These are phyloP conservation scores for Diarsia brunnea DNA, from an alignment of 2,888 invertebrate genomes.

Conservation along the genomic window DNA sequence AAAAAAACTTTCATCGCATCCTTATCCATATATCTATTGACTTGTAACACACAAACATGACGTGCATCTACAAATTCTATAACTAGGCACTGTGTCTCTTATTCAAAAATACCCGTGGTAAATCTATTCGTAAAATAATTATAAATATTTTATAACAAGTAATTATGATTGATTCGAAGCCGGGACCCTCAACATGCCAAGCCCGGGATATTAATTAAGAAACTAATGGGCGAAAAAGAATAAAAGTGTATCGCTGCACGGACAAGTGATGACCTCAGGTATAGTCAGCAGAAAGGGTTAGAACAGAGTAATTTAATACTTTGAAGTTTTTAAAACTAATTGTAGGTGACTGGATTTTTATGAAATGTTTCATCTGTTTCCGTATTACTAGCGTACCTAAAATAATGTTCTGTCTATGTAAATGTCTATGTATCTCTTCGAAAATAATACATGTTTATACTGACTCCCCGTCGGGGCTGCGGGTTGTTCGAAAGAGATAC, in stretches of 20 bases:
- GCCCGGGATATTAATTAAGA: slow-evolving; percentile 87
- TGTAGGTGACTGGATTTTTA: not conserved
- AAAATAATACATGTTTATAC: no score
- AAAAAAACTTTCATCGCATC: not conserved
- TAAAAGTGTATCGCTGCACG: slow-evolving; percentile 76
- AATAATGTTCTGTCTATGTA: no score
- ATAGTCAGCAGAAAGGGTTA: slow-evolving; percentile 72
- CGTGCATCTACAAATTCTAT: slow-evolving; percentile 1
- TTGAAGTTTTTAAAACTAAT: not conserved
- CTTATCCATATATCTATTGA: slow-evolving; percentile 9
- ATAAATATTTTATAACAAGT: slow-evolving; percentile 82
- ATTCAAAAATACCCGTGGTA: slow-evolving; percentile 33
- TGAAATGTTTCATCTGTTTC: not conserved
- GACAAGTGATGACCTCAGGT: slow-evolving; percentile 79
- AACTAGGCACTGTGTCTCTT: slow-evolving; percentile 12
- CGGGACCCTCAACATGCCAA: slow-evolving; percentile 71
- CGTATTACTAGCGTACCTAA: no score
- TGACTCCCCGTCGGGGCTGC: no score
- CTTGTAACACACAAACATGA: slow-evolving; percentile 28
- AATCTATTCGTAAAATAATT: slow-evolving; percentile 59
- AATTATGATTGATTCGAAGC: slow-evolving; percentile 87
- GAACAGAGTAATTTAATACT: not conserved
- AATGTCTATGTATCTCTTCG: no score
- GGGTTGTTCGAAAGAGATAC: no score
- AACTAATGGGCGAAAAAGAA: slow-evolving; percentile 86